phyloP scores from a whole-genome alignment of 1,140 invertebrate genomes.

The Tenebrio molitor region DNA sequence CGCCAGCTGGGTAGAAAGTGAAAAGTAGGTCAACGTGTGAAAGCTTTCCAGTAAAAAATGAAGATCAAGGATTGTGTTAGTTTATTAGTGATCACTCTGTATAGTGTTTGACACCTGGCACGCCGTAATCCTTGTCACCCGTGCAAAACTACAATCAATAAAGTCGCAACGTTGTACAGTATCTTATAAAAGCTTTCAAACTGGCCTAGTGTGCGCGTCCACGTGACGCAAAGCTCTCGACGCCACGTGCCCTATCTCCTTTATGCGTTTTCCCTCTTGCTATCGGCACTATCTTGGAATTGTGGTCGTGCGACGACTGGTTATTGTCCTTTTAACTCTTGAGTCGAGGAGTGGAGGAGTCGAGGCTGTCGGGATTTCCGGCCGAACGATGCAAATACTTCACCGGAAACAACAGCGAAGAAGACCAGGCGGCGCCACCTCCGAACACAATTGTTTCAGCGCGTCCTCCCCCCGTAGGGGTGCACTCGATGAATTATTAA shows the following conservation, averaged over 20 bases:
- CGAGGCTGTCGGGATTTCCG: constrained; percentile 19
- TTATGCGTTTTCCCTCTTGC: constrained; percentile 36
- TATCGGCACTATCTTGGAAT: constrained; percentile 37
- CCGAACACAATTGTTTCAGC: constrained; percentile 2
- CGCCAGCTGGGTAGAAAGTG: too few relatives aligned
- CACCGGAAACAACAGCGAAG: background rate
- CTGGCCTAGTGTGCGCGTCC: constrained; percentile 12
- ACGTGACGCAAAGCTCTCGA: constrained; percentile 18
- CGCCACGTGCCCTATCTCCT: constrained; percentile 36
- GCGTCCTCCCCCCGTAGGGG: background rate
- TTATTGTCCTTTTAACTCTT: constrained; percentile 38
- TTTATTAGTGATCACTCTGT: too few relatives aligned
- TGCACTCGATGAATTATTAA: constrained; percentile 16
- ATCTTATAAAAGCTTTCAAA: constrained; percentile 39
- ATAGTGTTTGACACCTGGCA: too few relatives aligned
- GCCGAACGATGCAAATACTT: constrained; percentile 22
- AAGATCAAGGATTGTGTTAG: too few relatives aligned
- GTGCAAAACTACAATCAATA: constrained; percentile 11
- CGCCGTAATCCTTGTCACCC: too few relatives aligned
- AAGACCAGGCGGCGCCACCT: background rate
- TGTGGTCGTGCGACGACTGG: constrained; percentile 38
- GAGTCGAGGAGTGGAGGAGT: constrained; percentile 18
- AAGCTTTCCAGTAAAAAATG: too few relatives aligned
- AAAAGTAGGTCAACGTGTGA: too few relatives aligned
- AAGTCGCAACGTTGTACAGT: constrained; percentile 9